Evolutionary conservation across 2,113 vertebrate species (phyloP).

Genomic region (Jaculus jaculus): DNA sequence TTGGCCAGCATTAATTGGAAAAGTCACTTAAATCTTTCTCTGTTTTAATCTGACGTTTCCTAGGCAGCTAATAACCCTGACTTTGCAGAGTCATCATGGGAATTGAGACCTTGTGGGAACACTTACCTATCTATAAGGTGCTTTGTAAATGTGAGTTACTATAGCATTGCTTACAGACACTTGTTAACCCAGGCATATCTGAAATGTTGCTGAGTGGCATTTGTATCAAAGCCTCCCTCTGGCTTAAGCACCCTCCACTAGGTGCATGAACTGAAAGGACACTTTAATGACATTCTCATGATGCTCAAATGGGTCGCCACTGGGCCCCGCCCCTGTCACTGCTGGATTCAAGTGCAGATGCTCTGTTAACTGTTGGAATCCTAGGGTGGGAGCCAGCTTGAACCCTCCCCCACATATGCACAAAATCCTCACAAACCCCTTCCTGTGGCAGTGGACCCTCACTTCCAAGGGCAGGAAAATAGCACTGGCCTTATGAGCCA

Average conservation of each 20-base stretch:
- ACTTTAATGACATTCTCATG: background rate
- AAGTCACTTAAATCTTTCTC: conserved; percentile 37
- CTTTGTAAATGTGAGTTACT: conserved; percentile 1
- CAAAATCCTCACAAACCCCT: no score
- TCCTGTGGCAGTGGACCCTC: background rate
- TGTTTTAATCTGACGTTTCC: conserved; percentile 25
- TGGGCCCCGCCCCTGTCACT: background rate
- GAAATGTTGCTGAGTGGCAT: background rate
- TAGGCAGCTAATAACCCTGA: background rate
- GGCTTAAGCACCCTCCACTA: background rate
- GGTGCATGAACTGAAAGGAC: background rate
- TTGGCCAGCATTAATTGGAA: background rate
- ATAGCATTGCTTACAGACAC: background rate
- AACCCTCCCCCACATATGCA: background rate
- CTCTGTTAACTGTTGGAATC: background rate
- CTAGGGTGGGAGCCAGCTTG: background rate
- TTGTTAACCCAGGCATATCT: background rate
- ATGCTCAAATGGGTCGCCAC: background rate
- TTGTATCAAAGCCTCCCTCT: background rate
- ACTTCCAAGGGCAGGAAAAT: background rate
- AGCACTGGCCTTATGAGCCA: background rate
- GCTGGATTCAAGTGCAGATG: background rate
- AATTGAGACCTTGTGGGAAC: background rate
- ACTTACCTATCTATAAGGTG: background rate
- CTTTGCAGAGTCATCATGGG: background rate